Percentiles rank a stretch among this genome's conserved stretches.
These are phyloP conservation scores for Heteromyza rotundicornis DNA, from an alignment of 2,888 invertebrate genomes.

Conservation along the genomic window DNA sequence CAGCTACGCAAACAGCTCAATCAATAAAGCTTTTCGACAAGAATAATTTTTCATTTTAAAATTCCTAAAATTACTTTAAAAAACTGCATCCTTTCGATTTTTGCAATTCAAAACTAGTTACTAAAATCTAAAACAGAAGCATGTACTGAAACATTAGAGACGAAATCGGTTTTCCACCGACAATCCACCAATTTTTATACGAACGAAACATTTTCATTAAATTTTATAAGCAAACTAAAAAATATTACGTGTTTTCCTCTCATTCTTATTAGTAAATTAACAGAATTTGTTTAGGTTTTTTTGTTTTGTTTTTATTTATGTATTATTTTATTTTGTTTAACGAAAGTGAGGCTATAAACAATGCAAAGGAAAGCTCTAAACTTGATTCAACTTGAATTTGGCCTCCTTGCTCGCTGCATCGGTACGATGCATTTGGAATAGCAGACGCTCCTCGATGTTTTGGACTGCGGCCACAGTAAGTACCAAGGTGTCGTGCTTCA, in stretches of 20 bases:
- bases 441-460: conserved; percentile 78
- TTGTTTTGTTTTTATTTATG: too few relatives aligned
- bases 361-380: conserved; percentile 32
- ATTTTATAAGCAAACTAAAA: neutral
- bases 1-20: conserved; percentile 67
- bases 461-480: conserved; percentile 85
- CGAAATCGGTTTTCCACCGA: neutral
- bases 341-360: too few relatives aligned
- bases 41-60: too few relatives aligned
- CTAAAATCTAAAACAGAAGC: neutral
- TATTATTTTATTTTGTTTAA: too few relatives aligned
- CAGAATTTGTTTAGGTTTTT: too few relatives aligned
- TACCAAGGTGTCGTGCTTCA: conserved; percentile 94
- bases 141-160: neutral
- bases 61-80: too few relatives aligned
- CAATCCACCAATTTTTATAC: too few relatives aligned
- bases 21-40: too few relatives aligned
- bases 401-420: conserved; percentile 61
- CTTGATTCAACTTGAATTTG: conserved; percentile 71
- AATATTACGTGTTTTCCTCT: neutral
- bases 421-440: conserved; percentile 72
- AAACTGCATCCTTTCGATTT: too few relatives aligned
- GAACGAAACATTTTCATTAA: neutral
- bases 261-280: too few relatives aligned
- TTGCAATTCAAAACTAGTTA: too few relatives aligned